Evolutionary conservation across 2,797 vertebrate species (phyloP), one percentile per base, ranked within the genome.

Genomic region (Gastrophryne carolinensis): DNA sequence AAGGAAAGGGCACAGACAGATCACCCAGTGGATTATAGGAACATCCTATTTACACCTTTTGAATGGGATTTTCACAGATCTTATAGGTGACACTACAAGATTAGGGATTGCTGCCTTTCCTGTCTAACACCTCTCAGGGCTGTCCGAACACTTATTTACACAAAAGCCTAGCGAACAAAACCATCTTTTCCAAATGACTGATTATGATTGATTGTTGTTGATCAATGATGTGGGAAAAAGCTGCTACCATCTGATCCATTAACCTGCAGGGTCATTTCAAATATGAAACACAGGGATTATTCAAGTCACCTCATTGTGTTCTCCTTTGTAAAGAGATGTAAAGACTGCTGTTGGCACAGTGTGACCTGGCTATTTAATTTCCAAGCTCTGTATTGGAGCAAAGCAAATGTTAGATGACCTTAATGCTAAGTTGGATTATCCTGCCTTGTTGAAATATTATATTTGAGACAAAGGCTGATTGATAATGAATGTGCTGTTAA

Each of bases 81-180:
- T 49, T 21, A 6, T 17, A 78, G 71, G 26, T 62, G 62, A 81
- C 60, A 79, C 15, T 37, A 81, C 1, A 8, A 73, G 57, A 79
- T 81, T 78, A 84, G 61, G n/a, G 53, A 34, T 72, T 32, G n/a
- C 60, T 77, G 34, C 32, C 81, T 86, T 85, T 85, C 47, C 65
- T 74, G 52, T 79, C 81, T 83, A 82, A 71, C 57, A 73, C 19
- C 74, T 83, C 72, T 81, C 82, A 79, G 44, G 60, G 77, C 53
- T 80, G 39, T 75, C 63, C 81, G 81, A 85, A 86, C 58, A 81
- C 37, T 84, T 82, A 81, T 83, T 86, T 84, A 57, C 37, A 74
- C 5, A 32, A 65, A n/a, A 68, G 34, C 73, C 84, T 76, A 74
- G 78, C 82, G 82, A 80, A 34, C 56, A 83, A 83, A 82, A 52